Percentiles rank a stretch among this genome's conserved stretches.
Evolutionary conservation across 2,888 invertebrate genomes (phyloP).

Genomic region (Formica aserva): DNA sequence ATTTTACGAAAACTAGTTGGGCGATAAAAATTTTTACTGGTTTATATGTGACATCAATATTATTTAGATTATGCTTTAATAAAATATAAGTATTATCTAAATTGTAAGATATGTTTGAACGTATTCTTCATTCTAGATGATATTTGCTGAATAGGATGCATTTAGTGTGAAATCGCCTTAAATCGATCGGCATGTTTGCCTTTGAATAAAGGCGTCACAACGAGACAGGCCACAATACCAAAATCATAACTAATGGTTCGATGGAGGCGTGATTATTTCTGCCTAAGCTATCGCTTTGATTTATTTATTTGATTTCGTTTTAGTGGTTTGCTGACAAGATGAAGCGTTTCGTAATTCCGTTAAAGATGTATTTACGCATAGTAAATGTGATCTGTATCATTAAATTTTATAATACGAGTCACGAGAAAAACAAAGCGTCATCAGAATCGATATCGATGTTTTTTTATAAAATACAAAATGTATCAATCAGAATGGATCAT

Average conservation of each 20-base stretch:
- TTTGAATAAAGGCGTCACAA: slow-evolving; percentile 44
- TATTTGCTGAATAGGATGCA: not conserved
- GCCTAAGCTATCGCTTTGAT: slow-evolving; percentile 38
- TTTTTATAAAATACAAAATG: not conserved
- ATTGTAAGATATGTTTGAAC: not conserved
- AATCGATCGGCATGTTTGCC: slow-evolving; percentile 16
- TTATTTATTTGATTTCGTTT: slow-evolving; percentile 40
- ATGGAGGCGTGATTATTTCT: slow-evolving; percentile 20
- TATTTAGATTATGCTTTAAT: not conserved
- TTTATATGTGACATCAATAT: not conserved
- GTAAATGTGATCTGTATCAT: not conserved
- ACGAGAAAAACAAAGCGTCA: not conserved
- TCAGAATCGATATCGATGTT: not conserved
- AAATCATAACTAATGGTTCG: slow-evolving; percentile 42
- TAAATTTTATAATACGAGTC: not conserved
- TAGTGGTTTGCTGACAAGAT: not conserved
- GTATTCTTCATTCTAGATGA: not conserved
- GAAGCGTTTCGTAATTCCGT: not conserved
- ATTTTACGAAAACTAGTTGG: not conserved
- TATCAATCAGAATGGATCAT: not conserved
- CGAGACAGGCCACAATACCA: slow-evolving; percentile 28
- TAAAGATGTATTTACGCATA: not conserved
- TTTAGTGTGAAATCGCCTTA: slow-evolving; percentile 21
- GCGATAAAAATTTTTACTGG: not conserved
- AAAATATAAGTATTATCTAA: not conserved